Evolutionary conservation across 2,888 invertebrate species (phyloP).

Genomic region (Branchellion lobata): DNA sequence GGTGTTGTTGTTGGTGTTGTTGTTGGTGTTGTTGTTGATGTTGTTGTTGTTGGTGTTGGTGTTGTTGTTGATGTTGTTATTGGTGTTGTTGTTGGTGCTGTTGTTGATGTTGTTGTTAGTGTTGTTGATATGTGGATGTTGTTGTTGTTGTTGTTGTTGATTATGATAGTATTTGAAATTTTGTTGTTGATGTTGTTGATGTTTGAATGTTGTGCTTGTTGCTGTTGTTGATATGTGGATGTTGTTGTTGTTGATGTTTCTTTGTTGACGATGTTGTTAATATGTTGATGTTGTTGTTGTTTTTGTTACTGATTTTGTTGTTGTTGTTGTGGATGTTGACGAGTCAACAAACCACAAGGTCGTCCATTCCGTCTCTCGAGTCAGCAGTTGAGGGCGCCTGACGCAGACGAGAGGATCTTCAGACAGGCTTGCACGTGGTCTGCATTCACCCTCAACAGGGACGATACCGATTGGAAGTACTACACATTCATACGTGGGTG

Average conservation of each 20-base stretch:
- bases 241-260: not conserved
- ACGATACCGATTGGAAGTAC: slow-evolving; percentile 62
- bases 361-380: slow-evolving; percentile 57
- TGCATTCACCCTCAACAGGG: slow-evolving; percentile 61
- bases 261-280: not conserved
- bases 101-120: not conserved
- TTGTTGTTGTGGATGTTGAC: not conserved
- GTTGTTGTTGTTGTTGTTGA: not conserved
- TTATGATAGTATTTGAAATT: not conserved
- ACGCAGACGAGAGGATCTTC: slow-evolving; percentile 58
- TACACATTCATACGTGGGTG: slow-evolving; percentile 60
- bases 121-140: too few species aligned
- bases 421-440: slow-evolving; percentile 62
- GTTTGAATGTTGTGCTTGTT: slow-evolving; percentile 55
- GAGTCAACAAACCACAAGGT: slow-evolving; percentile 51
- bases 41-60: slow-evolving; percentile 16
- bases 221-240: not conserved
- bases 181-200: slow-evolving; percentile 52
- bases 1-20: not conserved
- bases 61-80: not conserved
- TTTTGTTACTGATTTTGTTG: not conserved
- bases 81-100: not conserved
- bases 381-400: slow-evolving; percentile 54
- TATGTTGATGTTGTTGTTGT: slow-evolving; percentile 9
- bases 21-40: not conserved